Base-by-base conservation (phyloP, 2,888 invertebrate genomes). In the Aporophyla lueneburgensis region DNA sequence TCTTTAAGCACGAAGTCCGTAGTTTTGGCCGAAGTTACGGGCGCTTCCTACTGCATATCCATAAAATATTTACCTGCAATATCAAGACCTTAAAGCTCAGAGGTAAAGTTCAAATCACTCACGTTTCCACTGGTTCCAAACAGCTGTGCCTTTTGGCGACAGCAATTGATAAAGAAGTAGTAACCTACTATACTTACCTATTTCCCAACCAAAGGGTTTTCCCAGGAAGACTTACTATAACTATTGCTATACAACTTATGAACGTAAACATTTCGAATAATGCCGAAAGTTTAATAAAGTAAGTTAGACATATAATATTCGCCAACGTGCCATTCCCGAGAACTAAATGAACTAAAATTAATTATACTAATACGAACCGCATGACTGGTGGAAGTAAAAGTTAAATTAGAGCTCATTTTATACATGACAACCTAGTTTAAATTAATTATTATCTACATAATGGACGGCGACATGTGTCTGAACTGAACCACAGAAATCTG, bases 271-370 rank as follows among this genome's bases (percentile, higher is more conserved):
- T n/a, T 59, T 59, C 33, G 54, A 59, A 69, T 51, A 49, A 69
- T 12, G 71, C 46, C 53, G 9, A 76, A 80, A 68, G 16, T 74
- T 78, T 61, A 27, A 66, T 56, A 56, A 78, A 80, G 54, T 33
- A 49, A 77, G 74, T 83, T 65, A 74, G 63, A 69, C 58, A 68
- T 80, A 79, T 66, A 70, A 79, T 75, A 75, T 71, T 53, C 75
- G 68, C 71, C 58, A 70, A 67, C 74, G 61, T 62, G 33, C 40
- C 49, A 56, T 73, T 66, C 68, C 83, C 71, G 19, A 19, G 77
- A 76, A 72, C 40, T 73, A 76, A 80, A 80, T 80, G 63, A 84
- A 84, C 67, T 84, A 80, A 80, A 83, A 84, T 83, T 84, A 80
- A 73, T 80, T 83, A 83, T 49, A 83, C 62, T 80, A 76, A 80